These are phyloP conservation scores for Telmatochromis sp. DNA, from an alignment of 2,113 vertebrate genomes.

Conservation along the genomic window DNA sequence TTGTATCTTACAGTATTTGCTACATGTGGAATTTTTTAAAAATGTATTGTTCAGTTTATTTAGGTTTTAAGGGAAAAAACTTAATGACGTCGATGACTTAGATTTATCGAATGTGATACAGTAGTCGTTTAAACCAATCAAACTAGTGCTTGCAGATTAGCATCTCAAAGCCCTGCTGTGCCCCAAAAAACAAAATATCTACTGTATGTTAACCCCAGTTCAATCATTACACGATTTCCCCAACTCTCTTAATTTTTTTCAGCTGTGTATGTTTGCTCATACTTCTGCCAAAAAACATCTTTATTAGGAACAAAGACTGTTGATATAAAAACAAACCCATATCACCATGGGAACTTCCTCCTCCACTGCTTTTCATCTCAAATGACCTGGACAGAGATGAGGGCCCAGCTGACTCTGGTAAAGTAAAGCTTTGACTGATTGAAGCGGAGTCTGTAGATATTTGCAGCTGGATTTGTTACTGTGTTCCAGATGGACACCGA, in stretches of 20 bases:
- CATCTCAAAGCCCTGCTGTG: not conserved
- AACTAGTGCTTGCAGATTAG: not conserved
- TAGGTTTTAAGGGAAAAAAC: not conserved
- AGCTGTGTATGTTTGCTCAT: not conserved
- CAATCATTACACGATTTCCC: not conserved
- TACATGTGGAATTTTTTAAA: not conserved
- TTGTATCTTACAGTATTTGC: not conserved
- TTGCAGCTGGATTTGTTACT: not conserved
- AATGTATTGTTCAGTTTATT: not conserved
- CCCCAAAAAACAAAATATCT: not conserved
- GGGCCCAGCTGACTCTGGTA: not conserved
- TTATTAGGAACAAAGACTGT: not conserved
- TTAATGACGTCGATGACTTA: not conserved
- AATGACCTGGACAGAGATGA: not conserved
- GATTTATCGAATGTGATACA: not conserved
- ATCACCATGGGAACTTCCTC: not conserved
- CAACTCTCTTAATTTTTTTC: not conserved
- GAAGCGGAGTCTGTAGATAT: not conserved
- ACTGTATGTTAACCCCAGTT: not conserved
- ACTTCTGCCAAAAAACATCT: not conserved
- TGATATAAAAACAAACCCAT: not conserved
- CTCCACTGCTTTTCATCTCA: not conserved
- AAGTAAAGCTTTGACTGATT: not conserved
- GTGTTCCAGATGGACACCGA: not conserved
- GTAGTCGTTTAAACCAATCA: not conserved